Percentiles rank a stretch among this genome's conserved stretches.
Conservation (phyloP, 2,888 invertebrate genomes). For the Drosophila atripex region DNA sequence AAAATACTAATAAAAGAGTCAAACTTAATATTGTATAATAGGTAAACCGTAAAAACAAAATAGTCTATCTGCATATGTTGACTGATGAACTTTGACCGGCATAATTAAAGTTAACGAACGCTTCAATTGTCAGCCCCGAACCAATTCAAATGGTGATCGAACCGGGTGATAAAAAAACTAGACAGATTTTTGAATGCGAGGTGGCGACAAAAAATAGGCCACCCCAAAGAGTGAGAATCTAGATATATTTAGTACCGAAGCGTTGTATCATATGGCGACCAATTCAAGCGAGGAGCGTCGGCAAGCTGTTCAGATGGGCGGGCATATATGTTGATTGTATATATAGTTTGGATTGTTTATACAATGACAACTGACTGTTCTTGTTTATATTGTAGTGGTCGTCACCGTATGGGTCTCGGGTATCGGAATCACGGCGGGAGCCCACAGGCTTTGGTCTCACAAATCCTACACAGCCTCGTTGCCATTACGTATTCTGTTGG, state of each 20-base stretch:
- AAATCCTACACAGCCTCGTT: slow-evolving; percentile 90
- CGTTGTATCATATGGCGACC: slow-evolving; percentile 62
- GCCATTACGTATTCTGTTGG: slow-evolving; percentile 88
- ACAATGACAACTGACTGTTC: slow-evolving; percentile 37
- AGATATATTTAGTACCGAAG: slow-evolving; percentile 33
- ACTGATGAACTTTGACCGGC: slow-evolving; percentile 63
- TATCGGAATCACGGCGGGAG: slow-evolving; percentile 92
- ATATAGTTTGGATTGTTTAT: slow-evolving; percentile 15
- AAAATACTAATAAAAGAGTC: neutral
- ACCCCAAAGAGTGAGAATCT: slow-evolving; percentile 27
- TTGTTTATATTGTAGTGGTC: slow-evolving; percentile 84
- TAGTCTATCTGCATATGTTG: slow-evolving; percentile 23
- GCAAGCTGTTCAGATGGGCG: slow-evolving; percentile 13
- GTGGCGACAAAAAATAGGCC: slow-evolving; percentile 35
- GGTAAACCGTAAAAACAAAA: slow-evolving; percentile 16
- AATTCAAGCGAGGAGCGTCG: slow-evolving; percentile 47
- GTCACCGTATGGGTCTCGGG: slow-evolving; percentile 88
- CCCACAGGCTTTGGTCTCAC: slow-evolving; percentile 92
- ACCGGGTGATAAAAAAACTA: slow-evolving; percentile 4
- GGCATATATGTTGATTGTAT: slow-evolving; percentile 8
- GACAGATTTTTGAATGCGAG: slow-evolving; percentile 36
- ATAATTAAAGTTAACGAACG: slow-evolving; percentile 73
- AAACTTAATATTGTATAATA: slow-evolving; percentile 8
- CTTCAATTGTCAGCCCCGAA: slow-evolving; percentile 62
- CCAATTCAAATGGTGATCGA: slow-evolving; percentile 48